phyloP scores from a whole-genome alignment of 2,888 invertebrate genomes.

The Limnephilus auricula region DNA sequence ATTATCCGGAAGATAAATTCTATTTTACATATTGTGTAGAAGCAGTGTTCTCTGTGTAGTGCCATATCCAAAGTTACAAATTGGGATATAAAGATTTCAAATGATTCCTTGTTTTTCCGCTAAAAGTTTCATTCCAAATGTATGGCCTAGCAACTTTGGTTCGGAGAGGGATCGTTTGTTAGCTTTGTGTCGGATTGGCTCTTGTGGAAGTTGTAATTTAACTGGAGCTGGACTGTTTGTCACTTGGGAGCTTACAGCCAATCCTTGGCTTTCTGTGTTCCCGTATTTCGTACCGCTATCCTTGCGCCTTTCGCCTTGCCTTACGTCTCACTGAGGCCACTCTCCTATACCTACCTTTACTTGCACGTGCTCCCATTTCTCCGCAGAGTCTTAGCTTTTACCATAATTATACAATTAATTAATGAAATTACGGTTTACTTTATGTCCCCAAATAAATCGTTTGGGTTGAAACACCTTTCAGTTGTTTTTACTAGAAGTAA shows the following conservation, averaged over 20 bases:
- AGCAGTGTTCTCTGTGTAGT: neutral
- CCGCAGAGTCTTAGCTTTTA: neutral
- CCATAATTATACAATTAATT: neutral
- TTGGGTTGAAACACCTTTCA: neutral
- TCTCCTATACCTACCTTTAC: neutral
- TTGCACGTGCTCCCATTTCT: neutral
- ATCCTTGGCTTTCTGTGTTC: conserved; percentile 47
- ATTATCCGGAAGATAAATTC: neutral
- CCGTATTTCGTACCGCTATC: conserved; percentile 33
- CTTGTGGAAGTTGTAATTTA: conserved; percentile 61
- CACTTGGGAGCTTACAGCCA: conserved; percentile 57
- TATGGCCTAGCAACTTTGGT: conserved; percentile 52
- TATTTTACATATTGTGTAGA: neutral
- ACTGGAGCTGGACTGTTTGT: conserved; percentile 58
- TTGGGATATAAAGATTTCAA: conserved; percentile 51
- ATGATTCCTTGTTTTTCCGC: conserved; percentile 41
- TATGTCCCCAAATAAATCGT: neutral
- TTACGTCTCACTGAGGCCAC: neutral
- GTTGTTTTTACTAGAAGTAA: neutral
- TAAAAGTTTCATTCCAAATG: conserved; percentile 46
- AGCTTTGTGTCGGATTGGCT: conserved; percentile 54
- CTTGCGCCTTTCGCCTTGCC: neutral
- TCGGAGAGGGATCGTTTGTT: conserved; percentile 56
- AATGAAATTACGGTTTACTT: neutral
- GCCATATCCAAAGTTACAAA: conserved; percentile 33